phyloP scores from a whole-genome alignment of 2,113 vertebrate genomes.

The Lasiurus cinereus region DNA sequence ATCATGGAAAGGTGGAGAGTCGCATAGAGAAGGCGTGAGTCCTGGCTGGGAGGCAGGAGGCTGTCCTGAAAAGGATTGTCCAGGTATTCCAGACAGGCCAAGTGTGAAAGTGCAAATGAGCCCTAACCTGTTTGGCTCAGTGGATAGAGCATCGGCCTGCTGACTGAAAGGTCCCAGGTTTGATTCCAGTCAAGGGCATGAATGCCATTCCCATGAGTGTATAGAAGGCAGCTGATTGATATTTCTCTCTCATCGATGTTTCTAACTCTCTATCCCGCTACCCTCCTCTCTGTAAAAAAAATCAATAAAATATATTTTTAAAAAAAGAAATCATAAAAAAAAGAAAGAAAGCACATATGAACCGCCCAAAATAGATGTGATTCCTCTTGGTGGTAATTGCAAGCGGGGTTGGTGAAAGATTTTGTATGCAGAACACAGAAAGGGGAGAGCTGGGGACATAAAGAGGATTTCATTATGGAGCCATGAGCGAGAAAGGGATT shows the following conservation, averaged over 20 bases:
- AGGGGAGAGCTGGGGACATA: constrained; percentile 43
- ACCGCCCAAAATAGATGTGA: constrained; percentile 63
- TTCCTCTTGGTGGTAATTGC: constrained; percentile 69
- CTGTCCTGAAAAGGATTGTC: constrained; percentile 46
- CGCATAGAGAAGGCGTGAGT: not conserved
- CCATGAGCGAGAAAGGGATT: not conserved
- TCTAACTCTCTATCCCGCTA: too few relatives aligned
- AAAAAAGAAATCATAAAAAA: too few relatives aligned
- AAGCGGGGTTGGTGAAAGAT: constrained; percentile 10
- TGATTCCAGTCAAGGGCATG: too few relatives aligned
- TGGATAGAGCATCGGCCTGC: too few relatives aligned
- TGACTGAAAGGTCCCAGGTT: too few relatives aligned
- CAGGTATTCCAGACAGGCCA: constrained; percentile 62
- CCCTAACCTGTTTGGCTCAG: too few relatives aligned
- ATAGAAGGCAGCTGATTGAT: too few relatives aligned
- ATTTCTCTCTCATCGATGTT: too few relatives aligned
- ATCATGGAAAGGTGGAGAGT: constrained; percentile 25
- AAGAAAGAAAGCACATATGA: constrained; percentile 26
- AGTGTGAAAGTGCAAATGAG: constrained; percentile 38
- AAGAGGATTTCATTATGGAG: constrained; percentile 49
- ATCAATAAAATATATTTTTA: too few relatives aligned
- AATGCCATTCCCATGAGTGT: too few relatives aligned
- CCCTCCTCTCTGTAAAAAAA: too few relatives aligned
- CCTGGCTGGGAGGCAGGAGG: not conserved
- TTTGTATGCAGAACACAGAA: constrained; percentile 4